phyloP scores from a whole-genome alignment of 2,113 vertebrate species.

The Entomyzon cyanotis region DNA sequence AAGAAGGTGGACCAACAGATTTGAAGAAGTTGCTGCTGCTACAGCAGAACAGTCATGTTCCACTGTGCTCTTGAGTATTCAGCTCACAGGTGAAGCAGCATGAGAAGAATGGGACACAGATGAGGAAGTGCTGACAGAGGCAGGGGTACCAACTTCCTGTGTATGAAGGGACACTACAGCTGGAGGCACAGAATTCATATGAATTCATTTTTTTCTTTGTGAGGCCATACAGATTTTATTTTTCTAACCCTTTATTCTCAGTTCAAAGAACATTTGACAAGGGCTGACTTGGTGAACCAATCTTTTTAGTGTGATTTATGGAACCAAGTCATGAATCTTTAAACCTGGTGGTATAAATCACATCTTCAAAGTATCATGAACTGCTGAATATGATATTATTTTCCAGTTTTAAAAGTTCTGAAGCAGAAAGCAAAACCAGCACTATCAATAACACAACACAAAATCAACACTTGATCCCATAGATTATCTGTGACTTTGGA shows the following conservation, averaged over 20 bases:
- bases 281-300: neutral
- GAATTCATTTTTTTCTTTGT: conserved; percentile 26
- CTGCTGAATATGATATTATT: neutral
- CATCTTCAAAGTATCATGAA: neutral
- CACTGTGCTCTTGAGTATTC: neutral
- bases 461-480: neutral
- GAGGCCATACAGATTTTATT: conserved; percentile 29
- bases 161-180: conserved; percentile 8
- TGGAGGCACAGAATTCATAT: conserved; percentile 4
- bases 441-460: neutral
- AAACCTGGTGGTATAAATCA: neutral
- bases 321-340: neutral
- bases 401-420: neutral
- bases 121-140: conserved; percentile 40
- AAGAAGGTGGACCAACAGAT: neutral
- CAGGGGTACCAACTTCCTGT: neutral
- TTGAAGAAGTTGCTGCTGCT: neutral
- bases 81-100: conserved; percentile 8
- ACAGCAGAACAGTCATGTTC: neutral
- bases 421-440: neutral
- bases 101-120: neutral
- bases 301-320: neutral
- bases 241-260: conserved; percentile 10
- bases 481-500: neutral
- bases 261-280: neutral